These are phyloP conservation scores for Scrobipalpa costella DNA, from an alignment of 2,888 invertebrate species.

Conservation along the genomic window DNA sequence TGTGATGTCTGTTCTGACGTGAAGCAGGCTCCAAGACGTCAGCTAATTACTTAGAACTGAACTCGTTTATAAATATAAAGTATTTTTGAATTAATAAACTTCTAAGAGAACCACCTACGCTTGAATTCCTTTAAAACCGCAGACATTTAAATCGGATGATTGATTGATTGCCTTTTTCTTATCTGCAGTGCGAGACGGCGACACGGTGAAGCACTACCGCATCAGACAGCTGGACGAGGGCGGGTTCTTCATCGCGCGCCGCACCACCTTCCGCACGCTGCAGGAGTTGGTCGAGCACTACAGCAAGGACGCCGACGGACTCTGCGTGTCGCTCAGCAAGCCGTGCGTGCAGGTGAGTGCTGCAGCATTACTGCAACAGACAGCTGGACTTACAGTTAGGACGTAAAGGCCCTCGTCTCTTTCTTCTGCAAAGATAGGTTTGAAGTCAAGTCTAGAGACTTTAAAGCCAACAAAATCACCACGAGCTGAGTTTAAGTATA, in stretches of 20 bases:
- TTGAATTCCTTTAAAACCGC: not conserved
- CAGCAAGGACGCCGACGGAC: conserved; percentile 98
- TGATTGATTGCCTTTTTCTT: conserved; percentile 27
- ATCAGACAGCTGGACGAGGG: conserved; percentile 99
- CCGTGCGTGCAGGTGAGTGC: conserved; percentile 93
- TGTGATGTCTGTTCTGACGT: not conserved
- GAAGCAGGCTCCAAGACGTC: not conserved
- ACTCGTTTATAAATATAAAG: not conserved
- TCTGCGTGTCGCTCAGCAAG: conserved; percentile 98
- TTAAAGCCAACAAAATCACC: too few species aligned
- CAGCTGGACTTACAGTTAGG: too few species aligned
- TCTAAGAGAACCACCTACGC: not conserved
- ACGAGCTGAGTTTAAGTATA: too few species aligned
- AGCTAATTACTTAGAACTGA: not conserved
- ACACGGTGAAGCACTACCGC: conserved; percentile 99
- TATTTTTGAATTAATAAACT: not conserved
- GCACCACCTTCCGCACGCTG: conserved; percentile 98
- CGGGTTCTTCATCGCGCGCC: conserved; percentile 98
- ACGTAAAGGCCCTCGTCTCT: too few species aligned
- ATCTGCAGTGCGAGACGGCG: conserved; percentile 96
- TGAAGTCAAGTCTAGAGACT: too few species aligned
- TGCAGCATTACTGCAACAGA: not conserved
- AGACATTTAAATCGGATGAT: not conserved
- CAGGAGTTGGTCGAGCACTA: conserved; percentile 99
- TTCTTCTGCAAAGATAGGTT: too few species aligned